Conservation (phyloP, 2,797 vertebrate genomes). For the Pangasius djambal region DNA sequence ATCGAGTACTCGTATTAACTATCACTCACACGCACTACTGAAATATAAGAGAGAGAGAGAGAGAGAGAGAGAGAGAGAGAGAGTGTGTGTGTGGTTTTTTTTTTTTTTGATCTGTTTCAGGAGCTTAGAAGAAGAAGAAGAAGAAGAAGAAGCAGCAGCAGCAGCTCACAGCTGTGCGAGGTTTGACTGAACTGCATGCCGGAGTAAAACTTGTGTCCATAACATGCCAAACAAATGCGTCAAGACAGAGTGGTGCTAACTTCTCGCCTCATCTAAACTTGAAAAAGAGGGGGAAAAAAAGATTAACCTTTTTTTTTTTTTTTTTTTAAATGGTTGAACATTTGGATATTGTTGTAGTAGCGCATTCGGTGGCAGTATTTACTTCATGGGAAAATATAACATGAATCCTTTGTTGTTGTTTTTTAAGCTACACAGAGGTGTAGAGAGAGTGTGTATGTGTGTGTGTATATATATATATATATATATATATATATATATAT, state of each 20-base stretch:
- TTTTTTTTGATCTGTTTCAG: constrained; percentile 19
- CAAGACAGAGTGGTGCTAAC: constrained; percentile 23
- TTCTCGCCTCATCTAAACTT: constrained; percentile 28
- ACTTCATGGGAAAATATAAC: not conserved
- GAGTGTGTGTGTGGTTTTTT: not conserved
- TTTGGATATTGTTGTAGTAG: not conserved
- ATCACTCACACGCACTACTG: not conserved
- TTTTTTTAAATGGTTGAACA: not conserved
- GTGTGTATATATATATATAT: too few species aligned
- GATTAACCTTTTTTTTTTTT: not conserved
- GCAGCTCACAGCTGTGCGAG: constrained; percentile 27
- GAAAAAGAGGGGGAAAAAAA: not conserved
- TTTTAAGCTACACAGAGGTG: constrained; percentile 1
- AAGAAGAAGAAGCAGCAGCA: not conserved
- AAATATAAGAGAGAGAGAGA: not conserved
- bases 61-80: too few species aligned
- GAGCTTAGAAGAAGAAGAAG: not conserved
- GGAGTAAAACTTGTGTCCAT: constrained; percentile 48
- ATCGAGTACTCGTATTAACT: not conserved
- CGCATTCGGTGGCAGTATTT: not conserved
- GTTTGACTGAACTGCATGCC: constrained; percentile 21
- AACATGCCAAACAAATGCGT: constrained; percentile 19
- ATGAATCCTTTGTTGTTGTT: not conserved
- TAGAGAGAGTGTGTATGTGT: not conserved
- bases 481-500: too few species aligned